Conservation (phyloP, 2,888 invertebrate genomes). For the Cheilosia vernalis region DNA sequence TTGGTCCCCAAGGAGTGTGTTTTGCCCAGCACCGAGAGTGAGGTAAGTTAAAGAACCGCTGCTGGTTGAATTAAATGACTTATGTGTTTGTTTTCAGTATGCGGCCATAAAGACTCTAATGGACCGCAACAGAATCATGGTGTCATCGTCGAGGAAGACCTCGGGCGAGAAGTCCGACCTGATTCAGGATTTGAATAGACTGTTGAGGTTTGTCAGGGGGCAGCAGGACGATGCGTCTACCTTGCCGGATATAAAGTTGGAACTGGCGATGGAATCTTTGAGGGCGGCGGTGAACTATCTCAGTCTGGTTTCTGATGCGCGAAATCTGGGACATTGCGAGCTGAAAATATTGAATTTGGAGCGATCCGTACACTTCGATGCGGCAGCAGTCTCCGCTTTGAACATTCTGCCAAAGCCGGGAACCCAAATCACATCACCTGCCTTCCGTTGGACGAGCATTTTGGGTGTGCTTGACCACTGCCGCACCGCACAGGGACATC, state of each 20-base stretch:
- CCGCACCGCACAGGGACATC: conserved; percentile 92
- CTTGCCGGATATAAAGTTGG: conserved; percentile 89
- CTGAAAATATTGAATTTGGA: conserved; percentile 87
- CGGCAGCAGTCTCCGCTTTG: conserved; percentile 93
- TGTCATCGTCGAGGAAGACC: conserved; percentile 91
- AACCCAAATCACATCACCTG: conserved; percentile 82
- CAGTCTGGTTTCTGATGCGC: conserved; percentile 90
- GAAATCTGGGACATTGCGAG: conserved; percentile 90
- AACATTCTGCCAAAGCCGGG: conserved; percentile 91
- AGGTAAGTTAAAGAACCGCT: conserved; percentile 80
- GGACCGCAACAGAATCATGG: conserved; percentile 90
- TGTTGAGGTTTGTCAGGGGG: conserved; percentile 90
- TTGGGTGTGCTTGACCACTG: conserved; percentile 92
- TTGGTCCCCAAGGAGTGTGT: conserved; percentile 95
- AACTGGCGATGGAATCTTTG: conserved; percentile 89
- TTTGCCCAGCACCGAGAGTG: conserved; percentile 86
- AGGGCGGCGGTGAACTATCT: conserved; percentile 92
- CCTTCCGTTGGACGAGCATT: conserved; percentile 86
- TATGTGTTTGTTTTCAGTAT: conserved; percentile 76
- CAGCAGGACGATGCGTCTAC: conserved; percentile 90
- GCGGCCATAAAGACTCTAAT: conserved; percentile 86
- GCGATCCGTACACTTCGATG: conserved; percentile 90
- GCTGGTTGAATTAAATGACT: background rate
- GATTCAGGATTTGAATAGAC: conserved; percentile 91
- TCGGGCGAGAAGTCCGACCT: conserved; percentile 86